Conservation (phyloP, 2,113 vertebrate species). For the Clarias macrocephalus region DNA sequence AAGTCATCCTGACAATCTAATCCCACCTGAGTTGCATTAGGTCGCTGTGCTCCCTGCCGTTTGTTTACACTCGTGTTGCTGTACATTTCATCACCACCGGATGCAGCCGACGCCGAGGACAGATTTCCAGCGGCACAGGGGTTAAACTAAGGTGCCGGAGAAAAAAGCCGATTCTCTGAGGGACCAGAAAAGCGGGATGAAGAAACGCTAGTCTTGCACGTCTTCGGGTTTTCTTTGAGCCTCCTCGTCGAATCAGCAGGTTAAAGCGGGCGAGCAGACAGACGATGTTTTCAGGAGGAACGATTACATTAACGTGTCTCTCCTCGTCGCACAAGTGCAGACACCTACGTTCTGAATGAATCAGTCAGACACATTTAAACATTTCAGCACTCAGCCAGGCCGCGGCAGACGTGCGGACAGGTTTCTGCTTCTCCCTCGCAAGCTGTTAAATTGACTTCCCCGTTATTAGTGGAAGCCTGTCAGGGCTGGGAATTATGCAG, state of each 20-base stretch:
- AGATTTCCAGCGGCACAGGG: neutral
- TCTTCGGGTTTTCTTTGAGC: neutral
- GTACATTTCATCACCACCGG: neutral
- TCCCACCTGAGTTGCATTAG: neutral
- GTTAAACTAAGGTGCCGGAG: neutral
- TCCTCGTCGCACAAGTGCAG: constrained; percentile 9
- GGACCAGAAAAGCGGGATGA: neutral
- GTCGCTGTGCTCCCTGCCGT: neutral
- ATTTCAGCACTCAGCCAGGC: neutral
- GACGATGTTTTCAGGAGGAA: constrained; percentile 1
- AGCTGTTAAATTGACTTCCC: neutral
- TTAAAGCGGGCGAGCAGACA: neutral
- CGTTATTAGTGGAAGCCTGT: neutral
- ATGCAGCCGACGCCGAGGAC: neutral
- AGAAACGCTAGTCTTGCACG: constrained; percentile 1
- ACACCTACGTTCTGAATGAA: neutral
- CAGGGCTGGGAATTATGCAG: neutral
- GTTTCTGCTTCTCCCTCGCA: neutral
- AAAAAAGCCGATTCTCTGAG: neutral
- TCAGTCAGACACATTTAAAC: neutral
- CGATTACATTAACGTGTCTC: constrained; percentile 18
- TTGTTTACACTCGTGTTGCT: neutral
- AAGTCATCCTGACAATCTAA: neutral
- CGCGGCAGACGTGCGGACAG: neutral
- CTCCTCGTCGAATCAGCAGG: constrained; percentile 7